Percentiles rank a stretch among this genome's conserved stretches.
Conservation (phyloP, 2,797 vertebrate genomes). For the Galago senegalensis region DNA sequence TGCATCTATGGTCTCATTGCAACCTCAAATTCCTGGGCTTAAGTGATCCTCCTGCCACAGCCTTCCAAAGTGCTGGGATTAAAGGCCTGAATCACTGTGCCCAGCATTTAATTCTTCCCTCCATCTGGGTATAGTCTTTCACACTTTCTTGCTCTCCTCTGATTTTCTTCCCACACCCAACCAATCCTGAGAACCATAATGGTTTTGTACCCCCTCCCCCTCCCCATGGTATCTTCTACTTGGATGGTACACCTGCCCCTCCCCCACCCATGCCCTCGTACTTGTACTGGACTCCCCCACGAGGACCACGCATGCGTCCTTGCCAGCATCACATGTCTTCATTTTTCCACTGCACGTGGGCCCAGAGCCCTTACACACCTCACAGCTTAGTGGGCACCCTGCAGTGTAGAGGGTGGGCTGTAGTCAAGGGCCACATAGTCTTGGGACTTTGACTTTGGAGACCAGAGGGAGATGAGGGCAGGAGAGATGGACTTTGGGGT, state of each 20-base stretch:
- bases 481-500: not conserved
- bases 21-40: not conserved
- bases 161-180: not conserved
- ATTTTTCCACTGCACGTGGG: constrained; percentile 74
- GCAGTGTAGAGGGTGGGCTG: not conserved
- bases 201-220: no score
- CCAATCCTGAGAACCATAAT: not conserved
- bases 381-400: constrained; percentile 80
- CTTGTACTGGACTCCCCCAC: constrained; percentile 77
- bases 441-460: not conserved
- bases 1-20: not conserved
- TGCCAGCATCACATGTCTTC: constrained; percentile 60
- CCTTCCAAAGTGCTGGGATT: not conserved
- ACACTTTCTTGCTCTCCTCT: not conserved
- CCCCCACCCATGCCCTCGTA: constrained; percentile 29
- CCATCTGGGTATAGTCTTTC: not conserved
- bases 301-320: constrained; percentile 77
- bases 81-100: not conserved
- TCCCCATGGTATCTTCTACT: not conserved
- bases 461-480: not conserved
- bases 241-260: not conserved
- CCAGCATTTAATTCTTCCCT: not conserved
- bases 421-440: not conserved
- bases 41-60: not conserved
- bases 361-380: constrained; percentile 70